Evolutionary conservation across 2,888 invertebrate genomes (phyloP).

Genomic region (Lissonota sp.): DNA sequence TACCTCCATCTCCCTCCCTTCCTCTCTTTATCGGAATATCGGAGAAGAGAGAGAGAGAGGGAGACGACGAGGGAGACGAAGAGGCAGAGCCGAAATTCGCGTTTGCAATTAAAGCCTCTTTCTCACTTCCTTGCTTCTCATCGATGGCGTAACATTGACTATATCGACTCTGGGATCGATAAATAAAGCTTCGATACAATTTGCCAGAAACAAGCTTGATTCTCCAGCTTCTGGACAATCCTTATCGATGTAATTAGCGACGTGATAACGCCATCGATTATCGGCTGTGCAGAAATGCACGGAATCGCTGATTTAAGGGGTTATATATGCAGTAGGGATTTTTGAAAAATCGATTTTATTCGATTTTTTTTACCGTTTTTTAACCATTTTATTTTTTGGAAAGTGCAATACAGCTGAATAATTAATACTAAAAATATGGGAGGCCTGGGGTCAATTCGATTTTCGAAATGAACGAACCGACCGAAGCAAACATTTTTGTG

Average conservation of each 20-base stretch:
- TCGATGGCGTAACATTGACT: neutral
- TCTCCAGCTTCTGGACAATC: neutral
- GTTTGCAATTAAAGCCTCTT: constrained; percentile 71
- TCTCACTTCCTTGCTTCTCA: constrained; percentile 32
- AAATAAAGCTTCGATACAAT: constrained; percentile 33
- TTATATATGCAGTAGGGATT: too few relatives aligned
- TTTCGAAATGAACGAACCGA: too few relatives aligned
- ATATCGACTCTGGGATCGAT: constrained; percentile 11
- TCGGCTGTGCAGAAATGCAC: too few relatives aligned
- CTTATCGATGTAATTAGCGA: neutral
- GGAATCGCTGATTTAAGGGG: too few relatives aligned
- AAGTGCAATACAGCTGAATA: too few relatives aligned
- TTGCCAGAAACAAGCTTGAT: neutral
- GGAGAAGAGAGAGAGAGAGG: neutral
- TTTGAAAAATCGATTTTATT: too few relatives aligned
- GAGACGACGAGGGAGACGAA: neutral
- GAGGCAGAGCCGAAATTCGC: constrained; percentile 26
- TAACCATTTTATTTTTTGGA: too few relatives aligned
- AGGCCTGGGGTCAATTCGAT: too few relatives aligned
- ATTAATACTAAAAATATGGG: too few relatives aligned
- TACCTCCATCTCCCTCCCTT: constrained; percentile 7
- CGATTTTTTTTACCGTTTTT: too few relatives aligned
- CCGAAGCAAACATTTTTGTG: too few relatives aligned
- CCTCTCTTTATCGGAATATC: constrained; percentile 18
- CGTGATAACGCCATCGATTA: too few relatives aligned